Conservation (phyloP, 2,888 invertebrate species). For the Agrenia bidenticulata region DNA sequence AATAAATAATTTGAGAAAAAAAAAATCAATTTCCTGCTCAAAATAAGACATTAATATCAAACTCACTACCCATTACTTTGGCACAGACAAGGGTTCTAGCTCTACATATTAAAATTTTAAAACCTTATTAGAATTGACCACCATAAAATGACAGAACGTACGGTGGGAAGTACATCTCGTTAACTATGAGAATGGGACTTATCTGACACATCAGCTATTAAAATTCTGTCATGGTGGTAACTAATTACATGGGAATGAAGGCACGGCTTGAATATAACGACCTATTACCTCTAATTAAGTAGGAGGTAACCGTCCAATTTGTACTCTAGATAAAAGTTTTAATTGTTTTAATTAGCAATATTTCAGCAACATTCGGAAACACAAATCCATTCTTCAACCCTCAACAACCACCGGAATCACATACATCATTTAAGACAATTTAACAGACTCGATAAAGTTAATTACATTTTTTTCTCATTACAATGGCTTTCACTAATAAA, state of each 20-base stretch:
- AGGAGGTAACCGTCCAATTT: constrained; percentile 14
- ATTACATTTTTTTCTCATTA: too few species aligned
- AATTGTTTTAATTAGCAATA: constrained; percentile 11
- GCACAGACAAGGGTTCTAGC: too few species aligned
- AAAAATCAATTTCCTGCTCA: too few species aligned
- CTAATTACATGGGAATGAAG: constrained; percentile 21
- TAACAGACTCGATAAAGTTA: too few species aligned
- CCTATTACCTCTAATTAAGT: constrained; percentile 11
- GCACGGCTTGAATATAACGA: constrained; percentile 12
- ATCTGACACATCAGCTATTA: constrained; percentile 23
- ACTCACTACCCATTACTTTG: too few species aligned
- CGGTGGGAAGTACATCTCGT: constrained; percentile 30
- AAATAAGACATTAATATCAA: too few species aligned
- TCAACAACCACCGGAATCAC: background rate
- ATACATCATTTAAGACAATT: background rate
- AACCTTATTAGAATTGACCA: background rate
- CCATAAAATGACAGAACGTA: constrained; percentile 7
- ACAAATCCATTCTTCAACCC: background rate
- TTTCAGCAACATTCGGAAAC: constrained; percentile 10
- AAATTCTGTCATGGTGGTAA: constrained; percentile 2
- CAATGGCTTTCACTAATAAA: too few species aligned
- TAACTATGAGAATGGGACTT: constrained; percentile 26
- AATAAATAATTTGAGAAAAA: too few species aligned
- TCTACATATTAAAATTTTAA: too few species aligned
- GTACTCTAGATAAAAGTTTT: constrained; percentile 12